Evolutionary conservation across 2,113 vertebrate species (phyloP), one percentile per base, ranked within the genome.

Genomic region (Ochotona curzoniae): DNA sequence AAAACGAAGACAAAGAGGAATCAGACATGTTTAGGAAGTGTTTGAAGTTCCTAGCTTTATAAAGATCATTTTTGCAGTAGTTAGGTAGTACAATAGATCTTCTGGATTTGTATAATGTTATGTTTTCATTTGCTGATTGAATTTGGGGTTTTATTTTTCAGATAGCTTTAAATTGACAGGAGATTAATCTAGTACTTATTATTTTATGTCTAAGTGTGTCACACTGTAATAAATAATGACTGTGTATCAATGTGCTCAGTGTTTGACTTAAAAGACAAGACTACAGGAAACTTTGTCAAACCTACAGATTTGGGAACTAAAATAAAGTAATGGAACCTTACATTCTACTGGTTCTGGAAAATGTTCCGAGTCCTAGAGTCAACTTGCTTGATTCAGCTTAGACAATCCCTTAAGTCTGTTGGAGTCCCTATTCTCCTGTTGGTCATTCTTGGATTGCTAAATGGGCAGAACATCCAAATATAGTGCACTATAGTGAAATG

Each of bases 201-300:
- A n/a, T 51, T 98, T 97, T 97, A 97, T 88, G 75, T 92, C n/a
- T 76, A 94, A 97, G 95, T 75, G 74, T 96, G 94, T 95, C 96
- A 93, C 69, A 88, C 49, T 80, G 92, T 84, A 91, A 96, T 97
- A 98, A 98, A 97, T 94, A 96, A 95, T 82, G 84, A 89, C 87
- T 78, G 96, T 94, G 82, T 84, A 97, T 97, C 89, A 96, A 89
- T 94, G 81, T 96, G 96, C 83, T 49, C 79, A 64, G 75, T 96
- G 67, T 87, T 49, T 96, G 95, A 97, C 95, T 95, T 93, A 95
- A 92, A 95, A 96, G 91, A 95, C 95, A 97, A 96, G 93, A 79
- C 95, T 93, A 95, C 81, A 87, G 91, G 96, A 85, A 97, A 91
- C 63, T 83, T 93, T 70, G 91, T 91, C 30, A 38, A 88, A 91